phyloP scores from a whole-genome alignment of 1,140 invertebrate genomes.

The Episyrphus balteatus region DNA sequence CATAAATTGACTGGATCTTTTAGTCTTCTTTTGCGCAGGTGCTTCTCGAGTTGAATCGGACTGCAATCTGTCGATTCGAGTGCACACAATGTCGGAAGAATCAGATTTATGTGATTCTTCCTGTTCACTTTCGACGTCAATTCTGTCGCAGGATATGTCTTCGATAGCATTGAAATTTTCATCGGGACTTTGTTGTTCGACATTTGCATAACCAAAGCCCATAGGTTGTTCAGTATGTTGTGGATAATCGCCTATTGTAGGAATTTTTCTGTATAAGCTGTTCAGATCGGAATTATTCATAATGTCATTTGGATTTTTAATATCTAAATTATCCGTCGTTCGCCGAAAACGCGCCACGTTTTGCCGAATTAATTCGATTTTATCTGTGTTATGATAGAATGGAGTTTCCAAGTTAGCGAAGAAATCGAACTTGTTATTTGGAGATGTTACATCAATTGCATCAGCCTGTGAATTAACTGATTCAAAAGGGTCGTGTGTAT shows the following conservation, averaged over 20 bases:
- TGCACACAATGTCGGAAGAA: constrained; percentile 17
- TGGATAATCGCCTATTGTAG: too few species aligned
- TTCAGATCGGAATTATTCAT: neutral
- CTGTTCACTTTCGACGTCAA: constrained; percentile 29
- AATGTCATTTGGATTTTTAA: too few species aligned
- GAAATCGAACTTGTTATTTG: constrained; percentile 34
- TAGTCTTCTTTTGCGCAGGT: too few species aligned
- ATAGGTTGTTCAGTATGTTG: neutral
- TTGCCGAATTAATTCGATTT: constrained; percentile 17
- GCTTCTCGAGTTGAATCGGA: too few species aligned
- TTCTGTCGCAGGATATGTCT: constrained; percentile 31
- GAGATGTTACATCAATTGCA: constrained; percentile 24
- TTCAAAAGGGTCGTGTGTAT: constrained; percentile 25
- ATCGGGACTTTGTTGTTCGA: neutral
- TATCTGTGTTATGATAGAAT: constrained; percentile 25
- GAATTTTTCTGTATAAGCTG: neutral
- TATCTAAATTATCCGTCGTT: neutral
- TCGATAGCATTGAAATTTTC: constrained; percentile 7
- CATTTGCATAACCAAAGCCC: neutral
- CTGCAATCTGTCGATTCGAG: too few species aligned
- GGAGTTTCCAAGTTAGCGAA: constrained; percentile 30
- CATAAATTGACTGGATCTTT: too few species aligned
- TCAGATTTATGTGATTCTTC: constrained; percentile 30
- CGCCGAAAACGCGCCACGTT: constrained; percentile 1
- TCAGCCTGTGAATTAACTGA: constrained; percentile 27